Base-by-base conservation (phyloP, 2,888 invertebrate genomes). In the Philhelius pedissequus region DNA sequence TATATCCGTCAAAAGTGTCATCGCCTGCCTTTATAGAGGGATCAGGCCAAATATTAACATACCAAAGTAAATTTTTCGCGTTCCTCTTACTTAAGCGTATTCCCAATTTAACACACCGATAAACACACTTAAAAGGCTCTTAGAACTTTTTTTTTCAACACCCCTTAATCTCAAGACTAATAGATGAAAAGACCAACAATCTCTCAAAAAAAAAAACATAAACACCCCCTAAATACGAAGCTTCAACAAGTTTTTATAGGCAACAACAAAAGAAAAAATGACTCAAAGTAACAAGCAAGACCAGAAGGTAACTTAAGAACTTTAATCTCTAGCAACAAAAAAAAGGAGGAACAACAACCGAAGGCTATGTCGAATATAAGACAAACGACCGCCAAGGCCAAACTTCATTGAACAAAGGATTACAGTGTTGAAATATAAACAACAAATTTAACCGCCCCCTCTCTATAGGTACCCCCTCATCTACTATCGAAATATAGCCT, bases 81-180 rank as follows among this genome's bases (percentile, higher is more conserved):
- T 27, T 43, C 27, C 3, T 13, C 45, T 11, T 13, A n/a, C 5
- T 4, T 62, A 35, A 30, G 64, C 79, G 48, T 71, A 56, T 76
- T 80, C 48, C 60, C 68, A 71, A 84, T 84, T 84, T 84, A 75
- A 84, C 84, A 76, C 84, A 58, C 75, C 84, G 68, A 76, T 84
- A 71, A 84, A 84, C 84, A 84, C 80, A 71, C 76, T 84, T 80
- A 54, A 75, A 71, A 32, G 71, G 70, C 68, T 71, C 43, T 76
- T 62, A 62, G 43, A 80, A 80, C 54, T 75, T 84, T 84, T 48
- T 20, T 30, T 20, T 35, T 32, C 45, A 84, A 76, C 71, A 84
- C 80, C 80, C 80, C 71, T 60, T 71, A 74, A 84, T 76, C 68
- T 76, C 4, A 64, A 64, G 48, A 4, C 64, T 22, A n/a, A 32